Percentiles rank a stretch among this genome's conserved stretches.
Evolutionary conservation across 1,140 invertebrate genomes (phyloP).

Genomic region (Andrena cerasifolii): DNA sequence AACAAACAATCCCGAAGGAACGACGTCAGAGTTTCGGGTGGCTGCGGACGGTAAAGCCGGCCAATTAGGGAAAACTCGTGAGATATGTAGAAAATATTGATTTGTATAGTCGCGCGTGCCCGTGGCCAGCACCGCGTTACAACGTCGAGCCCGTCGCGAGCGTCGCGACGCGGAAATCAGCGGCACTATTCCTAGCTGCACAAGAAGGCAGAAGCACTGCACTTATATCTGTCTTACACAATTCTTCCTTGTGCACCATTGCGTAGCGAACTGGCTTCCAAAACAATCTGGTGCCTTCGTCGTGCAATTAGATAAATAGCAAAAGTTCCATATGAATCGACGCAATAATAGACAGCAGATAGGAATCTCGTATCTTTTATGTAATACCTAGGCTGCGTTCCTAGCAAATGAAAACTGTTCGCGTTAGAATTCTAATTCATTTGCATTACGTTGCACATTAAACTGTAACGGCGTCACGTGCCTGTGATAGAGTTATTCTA

Average conservation of each 20-base stretch:
- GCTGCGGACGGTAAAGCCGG: conserved; percentile 15
- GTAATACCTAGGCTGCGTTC: no score
- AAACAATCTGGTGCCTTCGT: neutral
- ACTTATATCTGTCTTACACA: neutral
- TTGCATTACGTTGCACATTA: no score
- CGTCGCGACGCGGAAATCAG: conserved; percentile 66
- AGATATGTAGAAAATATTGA: conserved; percentile 77
- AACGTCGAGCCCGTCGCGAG: conserved; percentile 56
- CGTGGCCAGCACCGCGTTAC: conserved; percentile 63
- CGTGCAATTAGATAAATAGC: no score
- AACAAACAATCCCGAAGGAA: conserved; percentile 13
- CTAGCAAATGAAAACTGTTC: no score
- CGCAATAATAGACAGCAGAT: no score
- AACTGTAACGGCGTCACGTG: no score
- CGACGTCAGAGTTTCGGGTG: conserved; percentile 28
- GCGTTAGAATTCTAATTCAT: no score
- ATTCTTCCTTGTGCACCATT: neutral
- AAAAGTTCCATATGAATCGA: no score
- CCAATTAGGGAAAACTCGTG: conserved; percentile 72
- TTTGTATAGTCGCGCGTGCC: conserved; percentile 73
- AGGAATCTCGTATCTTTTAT: no score
- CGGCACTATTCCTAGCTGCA: conserved; percentile 63
- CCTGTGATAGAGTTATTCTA: no score
- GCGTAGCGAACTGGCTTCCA: neutral
- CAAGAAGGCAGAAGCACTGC: conserved; percentile 6